Conservation (phyloP, 1,140 invertebrate genomes). For the Sminthurinus signatus region DNA sequence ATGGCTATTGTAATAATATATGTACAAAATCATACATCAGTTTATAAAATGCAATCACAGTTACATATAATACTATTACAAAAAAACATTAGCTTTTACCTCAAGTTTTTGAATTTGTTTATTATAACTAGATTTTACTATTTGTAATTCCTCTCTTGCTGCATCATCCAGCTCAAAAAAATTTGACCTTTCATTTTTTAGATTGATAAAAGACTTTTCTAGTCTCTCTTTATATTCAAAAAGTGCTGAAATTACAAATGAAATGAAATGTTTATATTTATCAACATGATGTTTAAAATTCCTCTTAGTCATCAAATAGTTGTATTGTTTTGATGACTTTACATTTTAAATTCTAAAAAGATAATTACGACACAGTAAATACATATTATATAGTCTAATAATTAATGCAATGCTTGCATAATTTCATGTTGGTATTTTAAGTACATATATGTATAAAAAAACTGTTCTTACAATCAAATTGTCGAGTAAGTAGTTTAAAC, state of each 20-base stretch:
- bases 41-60: no score
- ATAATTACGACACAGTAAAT: no score
- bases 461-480: constrained; percentile 28
- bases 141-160: constrained; percentile 8
- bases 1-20: no score
- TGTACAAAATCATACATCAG: no score
- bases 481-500: constrained; percentile 13
- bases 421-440: no score
- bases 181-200: constrained; percentile 22
- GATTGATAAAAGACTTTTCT: constrained; percentile 16
- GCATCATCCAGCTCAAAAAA: constrained; percentile 2
- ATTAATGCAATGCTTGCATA: no score
- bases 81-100: constrained; percentile 15
- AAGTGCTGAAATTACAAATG: constrained; percentile 15
- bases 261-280: background rate
- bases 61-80: no score
- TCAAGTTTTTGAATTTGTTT: constrained; percentile 18
- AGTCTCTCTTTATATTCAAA: constrained; percentile 24
- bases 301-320: no score
- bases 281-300: no score
- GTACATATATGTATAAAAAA: background rate
- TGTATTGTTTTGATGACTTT: no score
- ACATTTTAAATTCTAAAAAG: no score
- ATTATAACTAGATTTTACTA: background rate
- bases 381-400: no score